A percentile compares a stretch with the other conserved stretches of the same genome.
Evolutionary conservation across 2,888 invertebrate genomes (phyloP).

Genomic region (Furcula furcula): DNA sequence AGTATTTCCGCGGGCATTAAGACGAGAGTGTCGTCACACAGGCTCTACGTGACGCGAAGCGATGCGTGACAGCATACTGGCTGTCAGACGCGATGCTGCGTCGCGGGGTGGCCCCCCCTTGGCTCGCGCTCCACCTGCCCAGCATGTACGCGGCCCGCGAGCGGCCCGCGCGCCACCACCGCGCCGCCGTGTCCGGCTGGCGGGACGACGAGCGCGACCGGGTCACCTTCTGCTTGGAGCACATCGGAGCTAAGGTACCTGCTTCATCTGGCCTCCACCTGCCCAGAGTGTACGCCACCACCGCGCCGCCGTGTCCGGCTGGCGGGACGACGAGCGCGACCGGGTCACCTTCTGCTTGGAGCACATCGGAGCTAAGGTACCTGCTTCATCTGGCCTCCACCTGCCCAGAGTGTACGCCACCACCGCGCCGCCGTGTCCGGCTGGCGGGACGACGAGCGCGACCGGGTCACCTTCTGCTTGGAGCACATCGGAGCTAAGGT

Average conservation of each 20-base stretch:
- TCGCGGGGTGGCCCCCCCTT: slow-evolving; percentile 94
- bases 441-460: slow-evolving; percentile 89
- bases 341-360: slow-evolving; percentile 92
- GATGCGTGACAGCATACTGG: slow-evolving; percentile 93
- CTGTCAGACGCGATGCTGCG: slow-evolving; percentile 94
- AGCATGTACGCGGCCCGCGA: slow-evolving; percentile 85
- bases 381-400: slow-evolving; percentile 62
- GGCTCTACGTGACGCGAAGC: slow-evolving; percentile 85
- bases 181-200: slow-evolving; percentile 94
- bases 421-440: slow-evolving; percentile 86
- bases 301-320: slow-evolving; percentile 89
- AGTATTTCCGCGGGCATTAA: too few relatives aligned
- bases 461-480: slow-evolving; percentile 90
- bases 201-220: slow-evolving; percentile 91
- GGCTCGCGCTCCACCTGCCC: slow-evolving; percentile 96
- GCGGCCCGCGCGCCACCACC: slow-evolving; percentile 87
- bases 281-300: slow-evolving; percentile 79
- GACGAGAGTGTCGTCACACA: slow-evolving; percentile 29
- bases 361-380: slow-evolving; percentile 90
- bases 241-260: slow-evolving; percentile 89
- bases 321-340: slow-evolving; percentile 87
- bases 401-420: slow-evolving; percentile 82
- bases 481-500: slow-evolving; percentile 92
- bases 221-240: slow-evolving; percentile 91
- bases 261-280: slow-evolving; percentile 76